Percentiles rank a stretch among this genome's conserved stretches.
Evolutionary conservation across 2,797 vertebrate genomes (phyloP).

Genomic region (Lacerta viridis): DNA sequence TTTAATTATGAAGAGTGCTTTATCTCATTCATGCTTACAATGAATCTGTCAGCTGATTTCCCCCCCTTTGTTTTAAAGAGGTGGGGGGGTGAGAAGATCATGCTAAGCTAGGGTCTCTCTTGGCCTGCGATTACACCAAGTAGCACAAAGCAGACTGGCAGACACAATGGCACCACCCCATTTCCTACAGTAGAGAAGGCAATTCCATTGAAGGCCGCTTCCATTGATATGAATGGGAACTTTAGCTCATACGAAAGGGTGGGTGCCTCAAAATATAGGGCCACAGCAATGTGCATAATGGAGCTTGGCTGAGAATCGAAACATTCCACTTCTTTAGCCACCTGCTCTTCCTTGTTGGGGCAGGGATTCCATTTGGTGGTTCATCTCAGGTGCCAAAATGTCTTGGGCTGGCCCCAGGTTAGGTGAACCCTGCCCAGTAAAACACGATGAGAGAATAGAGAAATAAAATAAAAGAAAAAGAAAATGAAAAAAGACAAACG

Average conservation of each 20-base stretch:
- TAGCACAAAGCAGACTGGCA: not conserved
- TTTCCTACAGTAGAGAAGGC: not conserved
- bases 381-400: not conserved
- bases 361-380: too few relatives aligned
- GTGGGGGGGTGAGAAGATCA: not conserved
- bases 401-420: too few relatives aligned
- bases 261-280: not conserved
- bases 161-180: not conserved
- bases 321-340: not conserved
- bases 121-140: not conserved
- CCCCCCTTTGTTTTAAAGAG: not conserved
- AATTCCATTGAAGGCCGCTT: not conserved
- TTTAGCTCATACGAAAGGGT: not conserved
- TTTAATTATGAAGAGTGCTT: slow-evolving; percentile 1
- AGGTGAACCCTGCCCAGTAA: too few relatives aligned
- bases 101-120: not conserved
- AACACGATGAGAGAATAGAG: not conserved
- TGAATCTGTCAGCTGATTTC: not conserved
- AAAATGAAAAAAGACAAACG: too few relatives aligned
- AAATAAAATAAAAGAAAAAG: not conserved
- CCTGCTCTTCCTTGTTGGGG: too few relatives aligned
- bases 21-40: slow-evolving; percentile 12
- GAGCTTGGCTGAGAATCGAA: not conserved
- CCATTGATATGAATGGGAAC: not conserved
- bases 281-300: not conserved